phyloP scores from a whole-genome alignment of 2,113 vertebrate species.

The Halcyon senegalensis region DNA sequence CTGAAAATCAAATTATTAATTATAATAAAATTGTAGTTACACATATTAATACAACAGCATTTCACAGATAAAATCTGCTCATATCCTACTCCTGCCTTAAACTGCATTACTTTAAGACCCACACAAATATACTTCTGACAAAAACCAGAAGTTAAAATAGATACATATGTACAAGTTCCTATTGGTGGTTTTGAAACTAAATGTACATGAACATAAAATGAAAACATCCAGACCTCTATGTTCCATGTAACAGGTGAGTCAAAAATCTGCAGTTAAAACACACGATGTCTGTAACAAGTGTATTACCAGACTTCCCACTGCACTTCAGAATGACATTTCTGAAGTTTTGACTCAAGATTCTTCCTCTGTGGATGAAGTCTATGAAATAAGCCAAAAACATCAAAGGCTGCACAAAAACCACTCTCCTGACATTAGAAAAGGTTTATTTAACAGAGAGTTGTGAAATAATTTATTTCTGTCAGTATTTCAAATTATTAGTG shows the following conservation, averaged over 20 bases:
- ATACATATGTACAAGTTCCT: neutral
- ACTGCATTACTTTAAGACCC: neutral
- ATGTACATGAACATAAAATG: neutral
- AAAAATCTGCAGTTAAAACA: constrained; percentile 12
- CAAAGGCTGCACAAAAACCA: constrained; percentile 59
- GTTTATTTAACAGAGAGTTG: constrained; percentile 62
- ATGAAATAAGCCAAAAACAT: constrained; percentile 71
- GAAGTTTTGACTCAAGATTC: constrained; percentile 66
- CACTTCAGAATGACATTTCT: constrained; percentile 61
- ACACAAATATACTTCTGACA: constrained; percentile 48
- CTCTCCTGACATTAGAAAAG: constrained; percentile 50
- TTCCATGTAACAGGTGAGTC: neutral
- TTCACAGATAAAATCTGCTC: neutral
- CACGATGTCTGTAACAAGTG: neutral
- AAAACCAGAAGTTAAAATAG: constrained; percentile 13
- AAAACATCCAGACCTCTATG: constrained; percentile 20
- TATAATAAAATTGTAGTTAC: constrained; percentile 5
- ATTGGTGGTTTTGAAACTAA: neutral
- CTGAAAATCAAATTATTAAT: constrained; percentile 42
- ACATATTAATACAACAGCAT: neutral
- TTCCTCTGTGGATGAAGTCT: constrained; percentile 46
- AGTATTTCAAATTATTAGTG: constrained; percentile 31
- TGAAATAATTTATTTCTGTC: constrained; percentile 55
- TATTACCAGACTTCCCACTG: constrained; percentile 6
- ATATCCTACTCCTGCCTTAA: neutral